Evolutionary conservation across 2,797 vertebrate genomes (phyloP).

Genomic region (Oreochromis grahami): DNA sequence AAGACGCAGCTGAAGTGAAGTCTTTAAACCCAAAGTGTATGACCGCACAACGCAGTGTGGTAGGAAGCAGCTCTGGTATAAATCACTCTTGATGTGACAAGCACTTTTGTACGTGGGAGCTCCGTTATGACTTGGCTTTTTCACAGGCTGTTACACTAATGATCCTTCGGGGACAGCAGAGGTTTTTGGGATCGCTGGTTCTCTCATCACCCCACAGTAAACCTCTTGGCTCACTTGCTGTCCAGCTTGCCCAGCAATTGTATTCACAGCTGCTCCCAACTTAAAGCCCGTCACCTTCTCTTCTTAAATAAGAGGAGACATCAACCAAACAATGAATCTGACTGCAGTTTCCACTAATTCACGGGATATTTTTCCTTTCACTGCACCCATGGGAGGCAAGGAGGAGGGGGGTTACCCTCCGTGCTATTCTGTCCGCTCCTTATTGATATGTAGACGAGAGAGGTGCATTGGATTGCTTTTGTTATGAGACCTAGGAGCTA

Average conservation of each 20-base stretch:
- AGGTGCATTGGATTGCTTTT: conserved; percentile 45
- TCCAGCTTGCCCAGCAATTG: conserved; percentile 30
- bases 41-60: background rate
- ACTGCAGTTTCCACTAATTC: conserved; percentile 70
- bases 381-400: background rate
- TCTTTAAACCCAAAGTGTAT: background rate
- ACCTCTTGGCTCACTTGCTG: background rate
- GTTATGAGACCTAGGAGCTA: background rate
- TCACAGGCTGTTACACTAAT: conserved; percentile 50
- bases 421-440: background rate
- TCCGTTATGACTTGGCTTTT: conserved; percentile 46
- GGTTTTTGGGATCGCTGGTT: conserved; percentile 42
- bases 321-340: conserved; percentile 61
- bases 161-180: conserved; percentile 38
- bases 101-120: conserved; percentile 28
- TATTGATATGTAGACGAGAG: background rate
- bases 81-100: conserved; percentile 55
- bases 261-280: conserved; percentile 61
- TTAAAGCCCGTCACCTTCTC: conserved; percentile 26
- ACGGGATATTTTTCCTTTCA: conserved; percentile 56
- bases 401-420: background rate
- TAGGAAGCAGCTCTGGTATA: background rate
- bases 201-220: conserved; percentile 53
- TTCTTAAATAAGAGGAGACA: conserved; percentile 42
- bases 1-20: background rate